Evolutionary conservation across 2,797 vertebrate genomes (phyloP), one percentile per base, ranked within the genome.

Genomic region (Merluccius polli): DNA sequence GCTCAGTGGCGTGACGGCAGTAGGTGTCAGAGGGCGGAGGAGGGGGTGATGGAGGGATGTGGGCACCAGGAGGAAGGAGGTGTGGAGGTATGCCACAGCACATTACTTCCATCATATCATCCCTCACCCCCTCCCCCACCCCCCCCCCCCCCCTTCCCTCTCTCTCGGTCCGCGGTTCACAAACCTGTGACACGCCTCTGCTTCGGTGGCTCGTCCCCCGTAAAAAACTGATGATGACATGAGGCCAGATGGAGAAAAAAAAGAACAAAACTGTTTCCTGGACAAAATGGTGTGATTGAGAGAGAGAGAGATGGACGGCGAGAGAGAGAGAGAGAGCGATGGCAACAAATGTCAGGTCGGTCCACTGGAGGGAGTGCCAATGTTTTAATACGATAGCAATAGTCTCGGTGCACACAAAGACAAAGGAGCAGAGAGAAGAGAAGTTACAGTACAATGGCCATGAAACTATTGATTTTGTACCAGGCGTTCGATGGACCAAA

Each of bases 401-500:
- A 2, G 52, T 59, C 52, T 85, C 83, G 87, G 89, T 85, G 9
- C 82, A 80, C 44, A 29, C 73, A 67, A 75, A 83, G 74, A 86
- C 79, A 72, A 82, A 81, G 78, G 77, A 81, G 72, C 59, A 69
- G 73, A 63, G 77, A 79, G 72, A 4, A 70, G 73, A 24, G 77
- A 69, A 83, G 86, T 87, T 86, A 82, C 86, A 86, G 85, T 89
- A 79, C 79, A 79, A 75, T 86, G 87, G 82, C 87, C 87, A 78
- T 89, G 91, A 93, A 92, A 88, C 76, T 90, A 91, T 91, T 85
- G 89, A 93, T 93, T 92, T 92, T 81, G 87, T 82, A 83, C 75
- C 85, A 75, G 85, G 72, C 77, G 81, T 71, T 77, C 83, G 82
- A 77, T 76, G 84, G 82, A 30, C 24, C 24, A 31, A 31, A 59